Evolutionary conservation across 2,888 invertebrate genomes (phyloP).

Genomic region (Mellilla xanthometata): DNA sequence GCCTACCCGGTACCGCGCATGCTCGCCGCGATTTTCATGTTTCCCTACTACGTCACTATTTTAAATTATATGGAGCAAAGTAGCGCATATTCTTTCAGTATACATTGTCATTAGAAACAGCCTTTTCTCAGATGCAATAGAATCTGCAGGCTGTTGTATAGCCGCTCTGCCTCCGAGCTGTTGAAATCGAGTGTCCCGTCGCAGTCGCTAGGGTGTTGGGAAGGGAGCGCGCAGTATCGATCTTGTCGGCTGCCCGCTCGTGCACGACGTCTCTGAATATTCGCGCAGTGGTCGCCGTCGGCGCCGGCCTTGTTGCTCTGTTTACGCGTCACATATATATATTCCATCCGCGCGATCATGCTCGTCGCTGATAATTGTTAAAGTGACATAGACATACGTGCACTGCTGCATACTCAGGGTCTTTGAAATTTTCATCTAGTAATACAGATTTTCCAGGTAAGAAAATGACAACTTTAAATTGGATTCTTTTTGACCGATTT

Average conservation of each 20-base stretch:
- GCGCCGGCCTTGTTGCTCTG: conserved; percentile 77
- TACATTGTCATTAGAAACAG: conserved; percentile 46
- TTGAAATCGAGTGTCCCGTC: conserved; percentile 34
- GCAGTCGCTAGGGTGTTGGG: conserved; percentile 55
- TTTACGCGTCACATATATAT: conserved; percentile 68
- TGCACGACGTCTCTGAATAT: conserved; percentile 75
- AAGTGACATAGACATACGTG: conserved; percentile 55
- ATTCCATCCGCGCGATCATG: conserved; percentile 71
- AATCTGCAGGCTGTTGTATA: conserved; percentile 42
- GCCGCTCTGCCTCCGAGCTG: conserved; percentile 32
- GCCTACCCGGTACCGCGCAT: conserved; percentile 69
- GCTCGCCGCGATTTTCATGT: conserved; percentile 59
- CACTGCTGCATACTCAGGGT: conserved; percentile 41
- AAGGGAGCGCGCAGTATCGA: conserved; percentile 76
- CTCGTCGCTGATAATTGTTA: conserved; percentile 67
- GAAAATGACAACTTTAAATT: background rate
- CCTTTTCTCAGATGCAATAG: conserved; percentile 43
- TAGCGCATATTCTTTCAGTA: conserved; percentile 50
- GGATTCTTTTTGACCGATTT: too few species aligned
- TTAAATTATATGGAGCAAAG: conserved; percentile 61
- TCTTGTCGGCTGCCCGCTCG: conserved; percentile 71
- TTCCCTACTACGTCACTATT: conserved; percentile 66
- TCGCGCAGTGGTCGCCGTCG: conserved; percentile 75
- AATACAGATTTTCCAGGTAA: conserved; percentile 10
- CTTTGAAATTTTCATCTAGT: conserved; percentile 4